Base-by-base conservation (phyloP, 2,797 vertebrate species). In the Cirrhinus mrigala region DNA sequence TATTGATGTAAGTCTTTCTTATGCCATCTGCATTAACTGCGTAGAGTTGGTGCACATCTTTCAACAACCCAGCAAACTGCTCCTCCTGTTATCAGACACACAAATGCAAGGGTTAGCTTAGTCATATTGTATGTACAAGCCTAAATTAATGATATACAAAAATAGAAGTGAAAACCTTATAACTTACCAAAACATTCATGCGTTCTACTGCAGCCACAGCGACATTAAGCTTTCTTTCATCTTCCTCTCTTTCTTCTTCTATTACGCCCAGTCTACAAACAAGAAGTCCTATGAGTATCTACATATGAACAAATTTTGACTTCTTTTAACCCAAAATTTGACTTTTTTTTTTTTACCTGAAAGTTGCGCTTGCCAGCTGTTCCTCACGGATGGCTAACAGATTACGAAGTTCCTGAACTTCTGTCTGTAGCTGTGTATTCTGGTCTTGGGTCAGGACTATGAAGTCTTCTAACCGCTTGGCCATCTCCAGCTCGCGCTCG, bases 201-300 rank as follows among this genome's bases (percentile, higher is more conserved):
- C 95, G 90, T 60, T 96, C 94, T 0, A 93, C 93, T 86, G 95
- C 94, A 86, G 94, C 94, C 48, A 94, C 78, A 27, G 94, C 95
- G 15, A 93, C 90, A 50, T 74, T 91, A 0, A 96, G 88, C 85
- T 93, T 96, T 84, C 91, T 93, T 91, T 95, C 94, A 62, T 95
- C 95, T 80, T 96, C 95, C 84, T 95, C 95, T 81, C 94, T 90
- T 90, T 96, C 96, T 84, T 96, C 96, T 56, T 96, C 96, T 74
- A 96, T 96, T 89, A 96, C 94, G 27, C 92, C 94, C 81, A 96
- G 89, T 90, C 96, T 96, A 89, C 29, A 77, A 58, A 88, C 11
- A 89, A 3, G 80, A 87, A 46, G 40, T 46, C 58, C 22, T 50
- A 29, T 69, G 9, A 46, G 40, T 10, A 5, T 73, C 1, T 20